Percentiles rank a stretch among this genome's conserved stretches.
These are phyloP conservation scores for Tipula helvola DNA, from an alignment of 2,888 invertebrate species.

Conservation along the genomic window DNA sequence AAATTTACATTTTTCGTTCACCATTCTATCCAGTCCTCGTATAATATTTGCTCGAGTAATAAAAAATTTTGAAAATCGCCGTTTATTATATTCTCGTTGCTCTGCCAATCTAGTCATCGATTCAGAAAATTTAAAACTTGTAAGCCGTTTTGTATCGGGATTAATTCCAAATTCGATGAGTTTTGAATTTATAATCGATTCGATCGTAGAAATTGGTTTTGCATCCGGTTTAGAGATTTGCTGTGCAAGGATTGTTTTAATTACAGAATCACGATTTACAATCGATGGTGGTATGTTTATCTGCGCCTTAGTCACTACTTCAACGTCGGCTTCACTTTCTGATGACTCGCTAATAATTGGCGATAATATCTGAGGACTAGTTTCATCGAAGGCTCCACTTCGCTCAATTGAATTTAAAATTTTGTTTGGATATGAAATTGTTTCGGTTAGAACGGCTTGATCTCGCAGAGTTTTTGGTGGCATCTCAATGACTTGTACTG, in stretches of 20 bases:
- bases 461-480: neutral
- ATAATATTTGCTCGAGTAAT: constrained; percentile 24
- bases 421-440: neutral
- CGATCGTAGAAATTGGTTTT: neutral
- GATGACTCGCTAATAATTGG: neutral
- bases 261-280: neutral
- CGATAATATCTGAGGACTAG: neutral
- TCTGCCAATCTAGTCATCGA: neutral
- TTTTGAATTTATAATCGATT: neutral
- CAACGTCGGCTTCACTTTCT: neutral
- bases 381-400: neutral
- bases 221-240: neutral
- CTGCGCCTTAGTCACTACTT: neutral
- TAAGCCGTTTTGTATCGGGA: neutral
- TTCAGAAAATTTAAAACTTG: neutral
- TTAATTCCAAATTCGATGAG: neutral
- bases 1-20: neutral
- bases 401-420: neutral
- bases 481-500: neutral
- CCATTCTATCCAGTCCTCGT: neutral
- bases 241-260: neutral
- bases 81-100: constrained; percentile 8
- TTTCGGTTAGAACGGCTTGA: neutral
- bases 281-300: neutral
- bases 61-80: constrained; percentile 25